These are phyloP conservation scores for Cnemophilus loriae DNA, from an alignment of 2,113 vertebrate genomes.

Conservation along the genomic window DNA sequence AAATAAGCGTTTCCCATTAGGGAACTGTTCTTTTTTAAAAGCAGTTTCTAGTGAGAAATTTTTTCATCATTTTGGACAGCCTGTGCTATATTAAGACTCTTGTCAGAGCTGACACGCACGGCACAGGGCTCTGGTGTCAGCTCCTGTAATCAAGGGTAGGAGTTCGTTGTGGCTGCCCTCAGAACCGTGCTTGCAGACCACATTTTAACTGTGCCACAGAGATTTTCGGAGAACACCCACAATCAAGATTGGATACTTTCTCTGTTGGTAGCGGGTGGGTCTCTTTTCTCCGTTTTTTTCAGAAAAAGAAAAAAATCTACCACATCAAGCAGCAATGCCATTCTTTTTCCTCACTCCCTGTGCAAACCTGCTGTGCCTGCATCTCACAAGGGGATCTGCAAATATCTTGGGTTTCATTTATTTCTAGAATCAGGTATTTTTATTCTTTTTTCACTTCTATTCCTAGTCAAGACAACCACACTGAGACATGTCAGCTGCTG, in stretches of 20 bases:
- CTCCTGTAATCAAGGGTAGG: background rate
- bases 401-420: background rate
- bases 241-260: background rate
- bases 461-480: background rate
- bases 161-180: constrained; percentile 27
- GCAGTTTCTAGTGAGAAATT: background rate
- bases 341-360: constrained; percentile 8
- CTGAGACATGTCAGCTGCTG: background rate
- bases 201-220: constrained; percentile 47
- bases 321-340: constrained; percentile 31
- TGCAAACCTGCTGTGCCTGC: background rate
- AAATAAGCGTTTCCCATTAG: constrained; percentile 18
- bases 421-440: background rate
- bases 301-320: background rate
- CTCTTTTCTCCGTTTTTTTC: background rate
- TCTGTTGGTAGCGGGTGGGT: background rate
- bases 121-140: background rate
- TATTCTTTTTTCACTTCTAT: background rate
- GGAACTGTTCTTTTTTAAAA: background rate
- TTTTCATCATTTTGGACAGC: background rate
- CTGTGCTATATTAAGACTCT: background rate
- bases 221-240: constrained; percentile 24
- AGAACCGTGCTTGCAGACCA: constrained; percentile 26
- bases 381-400: background rate
- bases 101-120: background rate